Base-by-base conservation (phyloP, 2,797 vertebrate species). In the Lacerta viridis region DNA sequence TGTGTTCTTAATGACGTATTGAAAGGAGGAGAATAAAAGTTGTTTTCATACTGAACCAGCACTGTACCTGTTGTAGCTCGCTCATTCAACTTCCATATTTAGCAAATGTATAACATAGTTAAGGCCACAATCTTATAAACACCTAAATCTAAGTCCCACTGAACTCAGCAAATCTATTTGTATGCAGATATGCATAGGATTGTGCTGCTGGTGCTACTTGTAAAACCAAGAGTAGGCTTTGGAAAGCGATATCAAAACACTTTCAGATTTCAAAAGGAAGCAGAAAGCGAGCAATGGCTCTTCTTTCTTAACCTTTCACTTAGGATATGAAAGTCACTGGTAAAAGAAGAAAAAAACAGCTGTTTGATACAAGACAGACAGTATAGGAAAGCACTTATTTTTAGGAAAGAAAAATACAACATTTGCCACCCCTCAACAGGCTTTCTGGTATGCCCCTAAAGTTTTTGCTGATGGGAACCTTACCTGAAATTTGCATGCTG, bases 401-500 rank as follows among this genome's bases (percentile, higher is more conserved):
- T n/a, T 0, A 39, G 1, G n/a, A 46, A 36, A 8, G 0, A n/a
- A 86, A 7, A 8, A 3, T 82, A 46, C 29, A 29, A 23, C n/a
- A 59, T 69, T 33, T 71, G 17, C 36, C 5, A 2, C n/a, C 71
- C n/a, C 5, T 13, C n/a, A 2, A 20, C 1, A 5, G 36, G 46
- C 85, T 7, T 3, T 7, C 76, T 6, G 76, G 17, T 27, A 1
- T 1, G 0, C 0, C 4, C 33, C 86, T 80, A 3, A 18, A 25
- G 50, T 33, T 29, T 1, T 5, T 43, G 46, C 27, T 50, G 71
- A 81, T 29, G 90, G 83, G 41, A 85, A 39, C 68, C 93, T 97
- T 97, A 97, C 97, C 97, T 97, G 96, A 5, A 90, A 93, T 66
- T 93, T 97, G 97, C 97, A 97, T 97, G 39, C 86, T 90, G 80